A percentile compares a stretch with the other conserved stretches of the same genome.
Conservation (phyloP, 2,797 vertebrate genomes). For the Sebastes vulpes region DNA sequence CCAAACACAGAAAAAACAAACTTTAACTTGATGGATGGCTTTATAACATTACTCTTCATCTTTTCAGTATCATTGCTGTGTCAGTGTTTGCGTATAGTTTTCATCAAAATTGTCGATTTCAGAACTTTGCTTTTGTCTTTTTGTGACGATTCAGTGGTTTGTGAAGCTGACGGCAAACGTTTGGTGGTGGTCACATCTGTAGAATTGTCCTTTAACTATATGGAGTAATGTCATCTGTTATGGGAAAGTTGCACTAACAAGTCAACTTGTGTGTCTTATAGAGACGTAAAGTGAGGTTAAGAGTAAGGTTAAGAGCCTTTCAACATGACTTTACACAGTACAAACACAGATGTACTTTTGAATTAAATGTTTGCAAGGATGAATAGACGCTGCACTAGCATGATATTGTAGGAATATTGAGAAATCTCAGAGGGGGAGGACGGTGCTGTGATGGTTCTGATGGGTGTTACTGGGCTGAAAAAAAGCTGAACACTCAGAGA, state of each 20-base stretch:
- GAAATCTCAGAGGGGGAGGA: conserved; percentile 5
- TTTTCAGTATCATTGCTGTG: neutral
- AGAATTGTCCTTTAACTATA: neutral
- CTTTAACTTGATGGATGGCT: neutral
- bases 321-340: neutral
- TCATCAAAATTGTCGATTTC: neutral
- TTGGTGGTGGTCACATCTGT: neutral
- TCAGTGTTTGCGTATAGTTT: neutral
- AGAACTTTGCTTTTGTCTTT: neutral
- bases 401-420: neutral
- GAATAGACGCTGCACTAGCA: neutral
- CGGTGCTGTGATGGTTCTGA: conserved; percentile 18
- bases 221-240: neutral
- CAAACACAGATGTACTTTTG: neutral
- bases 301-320: neutral
- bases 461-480: conserved; percentile 24
- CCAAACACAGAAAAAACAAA: neutral
- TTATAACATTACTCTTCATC: neutral
- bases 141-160: neutral
- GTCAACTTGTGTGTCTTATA: neutral
- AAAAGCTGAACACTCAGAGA: conserved; percentile 35
- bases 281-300: neutral
- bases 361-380: neutral
- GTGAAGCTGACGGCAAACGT: fast-evolving
- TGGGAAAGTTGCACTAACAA: neutral